Evolutionary conservation across 2,797 vertebrate genomes (phyloP).

Genomic region (Poeciliopsis infans): DNA sequence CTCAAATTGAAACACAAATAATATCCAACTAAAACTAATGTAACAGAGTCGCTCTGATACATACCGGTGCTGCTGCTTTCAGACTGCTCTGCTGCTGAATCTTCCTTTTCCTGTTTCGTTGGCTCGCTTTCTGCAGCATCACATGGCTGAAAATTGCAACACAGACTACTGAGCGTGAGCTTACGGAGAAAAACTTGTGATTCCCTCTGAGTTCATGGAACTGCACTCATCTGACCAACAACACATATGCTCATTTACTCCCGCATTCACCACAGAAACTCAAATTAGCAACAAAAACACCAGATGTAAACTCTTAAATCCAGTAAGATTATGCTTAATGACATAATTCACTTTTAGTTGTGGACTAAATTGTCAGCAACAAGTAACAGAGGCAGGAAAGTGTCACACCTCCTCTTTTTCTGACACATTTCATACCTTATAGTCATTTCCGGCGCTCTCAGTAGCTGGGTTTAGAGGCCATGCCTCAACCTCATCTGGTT

Average conservation of each 20-base stretch:
- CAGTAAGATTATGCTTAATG: conserved; percentile 2
- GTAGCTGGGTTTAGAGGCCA: conserved; percentile 10
- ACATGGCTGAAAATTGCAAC: conserved; percentile 77
- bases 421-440: conserved; percentile 52
- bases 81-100: conserved; percentile 28
- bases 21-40: neutral
- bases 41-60: conserved; percentile 13
- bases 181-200: conserved; percentile 52
- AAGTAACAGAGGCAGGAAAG: neutral
- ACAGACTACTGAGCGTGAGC: conserved; percentile 37
- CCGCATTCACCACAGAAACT: neutral
- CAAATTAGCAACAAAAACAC: conserved; percentile 3
- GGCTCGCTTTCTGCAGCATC: conserved; percentile 59
- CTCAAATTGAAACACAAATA: conserved; percentile 7
- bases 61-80: conserved; percentile 47
- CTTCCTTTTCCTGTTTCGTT: conserved; percentile 62
- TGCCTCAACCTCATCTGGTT: conserved; percentile 32
- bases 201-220: conserved; percentile 20
- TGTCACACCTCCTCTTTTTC: neutral
- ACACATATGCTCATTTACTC: conserved; percentile 22
- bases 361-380: conserved; percentile 6
- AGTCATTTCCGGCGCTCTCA: conserved; percentile 37
- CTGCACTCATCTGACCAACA: conserved; percentile 35
- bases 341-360: conserved; percentile 23
- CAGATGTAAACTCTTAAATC: neutral